Percentiles rank a stretch among this genome's conserved stretches.
Evolutionary conservation across 2,888 invertebrate genomes (phyloP).

Genomic region (Myopa testacea): DNA sequence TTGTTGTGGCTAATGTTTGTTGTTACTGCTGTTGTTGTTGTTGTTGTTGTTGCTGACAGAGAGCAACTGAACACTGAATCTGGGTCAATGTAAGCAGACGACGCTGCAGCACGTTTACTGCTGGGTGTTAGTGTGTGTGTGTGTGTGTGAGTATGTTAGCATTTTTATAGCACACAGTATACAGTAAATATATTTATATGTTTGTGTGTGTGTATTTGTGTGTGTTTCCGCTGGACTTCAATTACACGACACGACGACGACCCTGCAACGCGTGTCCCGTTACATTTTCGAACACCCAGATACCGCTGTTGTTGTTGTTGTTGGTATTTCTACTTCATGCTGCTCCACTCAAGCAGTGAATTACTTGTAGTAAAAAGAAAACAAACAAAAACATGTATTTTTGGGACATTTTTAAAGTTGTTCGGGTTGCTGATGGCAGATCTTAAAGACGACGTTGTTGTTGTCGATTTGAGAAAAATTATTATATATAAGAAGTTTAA

Average conservation of each 20-base stretch:
- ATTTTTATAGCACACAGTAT: neutral
- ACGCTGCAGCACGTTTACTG: neutral
- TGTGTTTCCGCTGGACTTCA: slow-evolving; percentile 12
- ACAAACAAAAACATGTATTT: no score
- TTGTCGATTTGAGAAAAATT: no score
- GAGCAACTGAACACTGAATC: neutral
- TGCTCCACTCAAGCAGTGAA: no score
- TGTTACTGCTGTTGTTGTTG: no score
- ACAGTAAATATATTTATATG: neutral
- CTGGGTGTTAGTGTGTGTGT: slow-evolving; percentile 20
- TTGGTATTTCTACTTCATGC: neutral
- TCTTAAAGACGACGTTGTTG: no score
- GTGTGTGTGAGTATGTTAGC: no score
- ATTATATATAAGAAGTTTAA: no score
- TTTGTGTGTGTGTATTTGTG: neutral
- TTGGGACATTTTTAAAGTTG: no score
- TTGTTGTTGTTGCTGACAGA: no score
- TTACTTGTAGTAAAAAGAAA: no score
- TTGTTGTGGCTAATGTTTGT: no score
- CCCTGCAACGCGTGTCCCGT: slow-evolving; percentile 26
- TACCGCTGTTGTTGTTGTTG: neutral
- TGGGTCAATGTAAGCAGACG: slow-evolving; percentile 27
- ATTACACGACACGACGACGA: slow-evolving; percentile 21
- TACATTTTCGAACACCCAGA: neutral
- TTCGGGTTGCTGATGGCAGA: no score